These are phyloP conservation scores for Elysia crispata DNA, from an alignment of 2,888 invertebrate genomes.

Conservation along the genomic window DNA sequence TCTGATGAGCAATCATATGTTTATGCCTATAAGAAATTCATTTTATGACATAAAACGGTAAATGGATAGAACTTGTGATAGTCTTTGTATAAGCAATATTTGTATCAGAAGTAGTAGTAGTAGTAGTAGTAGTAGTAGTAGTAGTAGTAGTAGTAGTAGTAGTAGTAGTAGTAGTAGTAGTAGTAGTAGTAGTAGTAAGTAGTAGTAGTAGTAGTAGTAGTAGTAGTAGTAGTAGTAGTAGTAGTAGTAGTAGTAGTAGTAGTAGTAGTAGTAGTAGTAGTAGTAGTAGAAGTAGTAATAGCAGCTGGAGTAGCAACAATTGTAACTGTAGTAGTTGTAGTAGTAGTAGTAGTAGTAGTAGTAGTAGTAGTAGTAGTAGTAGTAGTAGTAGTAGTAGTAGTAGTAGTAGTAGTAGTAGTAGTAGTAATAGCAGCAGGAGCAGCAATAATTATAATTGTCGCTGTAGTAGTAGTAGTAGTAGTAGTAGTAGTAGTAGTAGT, in stretches of 20 bases:
- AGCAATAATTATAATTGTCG: too few relatives aligned
- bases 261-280: constrained; percentile 1
- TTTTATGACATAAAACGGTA: too few relatives aligned
- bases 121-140: not conserved
- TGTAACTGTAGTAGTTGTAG: too few relatives aligned
- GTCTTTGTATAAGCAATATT: not conserved
- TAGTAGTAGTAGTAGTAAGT: not conserved
- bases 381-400: constrained; percentile 9
- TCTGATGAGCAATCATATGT: too few relatives aligned
- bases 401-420: constrained; percentile 9
- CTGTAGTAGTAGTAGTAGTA: not conserved
- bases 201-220: constrained; percentile 1
- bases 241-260: not conserved
- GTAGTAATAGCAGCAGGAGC: not conserved
- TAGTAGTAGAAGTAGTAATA: too few relatives aligned
- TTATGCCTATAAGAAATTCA: too few relatives aligned
- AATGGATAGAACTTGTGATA: not conserved
- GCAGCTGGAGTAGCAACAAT: too few relatives aligned
- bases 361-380: constrained; percentile 9
- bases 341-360: too few relatives aligned
- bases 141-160: not conserved
- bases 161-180: not conserved
- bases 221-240: constrained; percentile 1
- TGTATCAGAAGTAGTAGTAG: too few relatives aligned
- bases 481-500: constrained; percentile 15